Evolutionary conservation across 2,888 invertebrate genomes (phyloP), one percentile per base, ranked within the genome.

Genomic region (Ceriagrion tenellum): DNA sequence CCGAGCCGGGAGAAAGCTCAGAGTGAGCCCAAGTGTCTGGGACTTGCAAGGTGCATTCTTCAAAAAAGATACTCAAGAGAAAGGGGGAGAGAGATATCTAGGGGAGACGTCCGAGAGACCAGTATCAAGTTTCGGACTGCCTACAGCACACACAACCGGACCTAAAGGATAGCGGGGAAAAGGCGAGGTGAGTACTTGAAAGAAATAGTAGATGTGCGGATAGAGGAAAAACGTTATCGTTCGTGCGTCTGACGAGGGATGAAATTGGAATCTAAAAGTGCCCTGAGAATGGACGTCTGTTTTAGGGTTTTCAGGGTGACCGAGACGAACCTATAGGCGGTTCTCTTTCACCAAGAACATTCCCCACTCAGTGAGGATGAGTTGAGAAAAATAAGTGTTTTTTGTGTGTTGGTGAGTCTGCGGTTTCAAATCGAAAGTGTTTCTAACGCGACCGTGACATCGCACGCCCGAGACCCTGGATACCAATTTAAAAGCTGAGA

Each of bases 11-110:
- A 93, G 93, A 93, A 93, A 93, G 93, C 93, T 74, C 56, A 59
- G 93, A 93, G 93, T 93, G 40, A 93, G 23, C 74, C 81, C 69
- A 69, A 93, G 69, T 69, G 93, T 93, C 93, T 93, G n/a, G 47
- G 47, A 20, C 63, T 69, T 47, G 59, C 63, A 93, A 93, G 93
- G 93, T 63, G 81, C 81, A 81, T 81, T 35, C 81, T 81, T n/a
- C 12, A 69, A 13, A 26, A n/a, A 59, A 26, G 69, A 69, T 23
- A 69, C 26, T 26, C 13, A 47, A 47, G 59, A 59, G 59, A 59
- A 16, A 59, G 59, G 13, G 30, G 81, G 81, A 18, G 81, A 13
- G 35, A 35, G 30, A 81, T 23, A 26, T 81, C 30, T 10, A 59
- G 59, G 59, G 47, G 12, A 59, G 59, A 20, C 59, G 59, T 59